These are phyloP conservation scores for Oophaga sylvatica DNA, from an alignment of 2,797 vertebrate genomes.

Conservation along the genomic window DNA sequence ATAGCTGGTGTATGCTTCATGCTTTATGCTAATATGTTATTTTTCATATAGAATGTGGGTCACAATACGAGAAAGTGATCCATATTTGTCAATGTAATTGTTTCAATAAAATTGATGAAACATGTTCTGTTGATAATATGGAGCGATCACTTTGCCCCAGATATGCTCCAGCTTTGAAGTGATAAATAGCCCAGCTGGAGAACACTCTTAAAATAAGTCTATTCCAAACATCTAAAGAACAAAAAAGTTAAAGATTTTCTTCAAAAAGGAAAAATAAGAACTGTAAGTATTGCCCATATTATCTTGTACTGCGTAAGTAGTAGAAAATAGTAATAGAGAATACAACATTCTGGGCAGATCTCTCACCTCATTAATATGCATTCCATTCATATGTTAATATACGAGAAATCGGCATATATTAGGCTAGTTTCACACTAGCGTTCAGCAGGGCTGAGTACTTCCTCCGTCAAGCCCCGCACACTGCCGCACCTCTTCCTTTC, in stretches of 20 bases:
- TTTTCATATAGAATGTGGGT: constrained; percentile 35
- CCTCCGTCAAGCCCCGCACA: too few species aligned
- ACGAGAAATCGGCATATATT: too few species aligned
- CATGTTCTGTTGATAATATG: constrained; percentile 42
- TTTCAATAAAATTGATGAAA: constrained; percentile 37
- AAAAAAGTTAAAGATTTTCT: not conserved
- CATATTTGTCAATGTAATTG: constrained; percentile 47
- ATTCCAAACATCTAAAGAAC: not conserved
- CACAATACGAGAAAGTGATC: constrained; percentile 16
- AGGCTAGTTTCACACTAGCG: too few species aligned
- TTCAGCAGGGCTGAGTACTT: too few species aligned
- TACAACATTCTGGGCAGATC: not conserved
- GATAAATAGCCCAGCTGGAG: constrained; percentile 38
- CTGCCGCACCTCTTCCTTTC: too few species aligned
- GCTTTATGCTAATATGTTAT: constrained; percentile 38
- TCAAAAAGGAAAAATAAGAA: constrained; percentile 7
- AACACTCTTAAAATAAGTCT: constrained; percentile 16
- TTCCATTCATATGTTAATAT: too few species aligned
- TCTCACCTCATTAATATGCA: too few species aligned
- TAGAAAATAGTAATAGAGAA: not conserved
- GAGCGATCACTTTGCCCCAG: constrained; percentile 45
- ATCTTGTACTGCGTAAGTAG: not conserved
- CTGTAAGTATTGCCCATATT: not conserved
- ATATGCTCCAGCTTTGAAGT: constrained; percentile 42
- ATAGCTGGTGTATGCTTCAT: constrained; percentile 6